phyloP scores from a whole-genome alignment of 2,888 invertebrate genomes.

The Lutraria lutraria region DNA sequence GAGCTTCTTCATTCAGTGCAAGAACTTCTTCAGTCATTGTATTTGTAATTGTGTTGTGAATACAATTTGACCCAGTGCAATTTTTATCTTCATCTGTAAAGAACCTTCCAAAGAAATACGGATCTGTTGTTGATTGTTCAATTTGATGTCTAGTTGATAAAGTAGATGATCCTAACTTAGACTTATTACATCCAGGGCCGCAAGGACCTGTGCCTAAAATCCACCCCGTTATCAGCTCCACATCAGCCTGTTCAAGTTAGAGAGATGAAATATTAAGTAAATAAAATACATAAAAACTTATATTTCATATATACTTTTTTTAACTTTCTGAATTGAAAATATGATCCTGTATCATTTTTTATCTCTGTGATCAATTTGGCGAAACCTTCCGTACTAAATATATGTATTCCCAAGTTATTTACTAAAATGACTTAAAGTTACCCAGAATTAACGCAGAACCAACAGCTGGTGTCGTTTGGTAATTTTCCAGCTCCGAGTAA shows the following conservation, averaged over 20 bases:
- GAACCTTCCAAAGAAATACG: slow-evolving; percentile 70
- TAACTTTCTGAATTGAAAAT: neutral
- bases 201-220: slow-evolving; percentile 71
- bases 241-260: slow-evolving; percentile 45
- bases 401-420: neutral
- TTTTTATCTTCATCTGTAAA: slow-evolving; percentile 31
- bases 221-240: slow-evolving; percentile 74
- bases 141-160: slow-evolving; percentile 7
- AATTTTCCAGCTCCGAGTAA: no score
- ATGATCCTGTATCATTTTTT: neutral
- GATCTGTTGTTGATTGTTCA: slow-evolving; percentile 13
- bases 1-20: slow-evolving; percentile 57
- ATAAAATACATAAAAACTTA: neutral
- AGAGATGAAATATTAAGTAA: neutral
- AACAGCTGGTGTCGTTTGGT: no score
- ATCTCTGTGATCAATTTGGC: neutral
- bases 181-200: slow-evolving; percentile 59
- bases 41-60: slow-evolving; percentile 31
- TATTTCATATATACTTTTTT: neutral
- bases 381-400: neutral
- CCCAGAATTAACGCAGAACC: neutral
- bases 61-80: neutral
- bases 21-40: slow-evolving; percentile 57
- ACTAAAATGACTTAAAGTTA: neutral
- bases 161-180: slow-evolving; percentile 61